Base-by-base conservation (phyloP, 2,888 invertebrate genomes). In the Marasmarcha lunaedactyla region DNA sequence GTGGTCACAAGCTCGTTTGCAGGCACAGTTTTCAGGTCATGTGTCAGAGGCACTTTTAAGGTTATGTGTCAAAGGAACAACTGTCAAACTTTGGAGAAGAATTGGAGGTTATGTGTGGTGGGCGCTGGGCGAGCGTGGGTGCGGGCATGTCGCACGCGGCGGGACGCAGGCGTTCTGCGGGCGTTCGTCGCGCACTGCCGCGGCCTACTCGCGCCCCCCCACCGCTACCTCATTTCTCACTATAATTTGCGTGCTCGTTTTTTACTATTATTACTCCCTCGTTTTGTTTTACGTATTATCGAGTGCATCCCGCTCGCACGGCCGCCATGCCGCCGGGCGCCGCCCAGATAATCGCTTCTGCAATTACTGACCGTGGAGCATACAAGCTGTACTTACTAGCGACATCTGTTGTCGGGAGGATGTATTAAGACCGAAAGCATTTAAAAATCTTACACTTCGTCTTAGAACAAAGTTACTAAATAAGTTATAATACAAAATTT, bases 261-360 rank as follows among this genome's bases (percentile, higher is more conserved):
- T 83, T 83, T 79, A 81, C 77, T 77, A 79, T 84, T 79, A 83
- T 81, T 81, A 81, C 81, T 78, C 76, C 81, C 84, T 77, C 79
- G 83, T 81, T 81, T 81, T 81, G 81, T 81, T 83, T 79, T 78
- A 81, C 79, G 81, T 78, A 77, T 81, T 81, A 81, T 79, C 81
- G 81, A 81, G 78, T 81, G 81, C 83, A 83, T 81, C 83, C 83
- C 81, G 83, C 81, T 83, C 81, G 72, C 84, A 81, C 81, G 77
- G 72, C 81, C 72, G 79, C 81, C 79, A 79, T 79, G 77, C 70
- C 77, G 70, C 53, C 55, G 70, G 71, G 71, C 71, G 71, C 77
- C 83, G 81, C 83, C 83, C 83, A 81, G 72, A 78, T 83, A 81
- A 83, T 83, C 78, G 81, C 71, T 57, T 59, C 63, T 63, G 76